Conservation (phyloP, 2,797 vertebrate species). For the Xyrichtys novacula region DNA sequence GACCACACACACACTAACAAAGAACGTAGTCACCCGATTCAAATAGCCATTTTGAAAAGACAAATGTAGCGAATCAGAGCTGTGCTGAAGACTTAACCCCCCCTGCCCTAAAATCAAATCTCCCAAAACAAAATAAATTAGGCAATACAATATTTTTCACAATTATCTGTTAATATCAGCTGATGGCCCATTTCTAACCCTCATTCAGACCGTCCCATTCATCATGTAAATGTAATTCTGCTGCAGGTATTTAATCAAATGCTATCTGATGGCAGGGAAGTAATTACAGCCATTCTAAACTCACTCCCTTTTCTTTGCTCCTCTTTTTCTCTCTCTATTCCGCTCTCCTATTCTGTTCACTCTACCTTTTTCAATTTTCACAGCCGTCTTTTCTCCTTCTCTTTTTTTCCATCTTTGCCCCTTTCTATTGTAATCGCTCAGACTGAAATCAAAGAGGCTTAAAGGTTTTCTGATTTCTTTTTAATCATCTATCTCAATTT, state of each 20-base stretch:
- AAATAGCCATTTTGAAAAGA: conserved; percentile 84
- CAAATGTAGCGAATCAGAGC: conserved; percentile 80
- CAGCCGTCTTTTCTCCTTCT: conserved; percentile 25
- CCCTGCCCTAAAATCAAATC: conserved; percentile 71
- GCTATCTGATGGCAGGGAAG: conserved; percentile 92
- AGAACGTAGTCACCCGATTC: conserved; percentile 62
- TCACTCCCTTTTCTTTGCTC: conserved; percentile 75
- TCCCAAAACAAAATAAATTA: conserved; percentile 89
- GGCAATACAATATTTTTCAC: conserved; percentile 86
- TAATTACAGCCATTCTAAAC: conserved; percentile 91
- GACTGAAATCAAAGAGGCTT: conserved; percentile 67
- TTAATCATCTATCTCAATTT: conserved; percentile 67
- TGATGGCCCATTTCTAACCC: conserved; percentile 89
- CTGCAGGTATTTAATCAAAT: conserved; percentile 95
- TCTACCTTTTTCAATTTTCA: conserved; percentile 55
- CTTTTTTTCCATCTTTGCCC: conserved; percentile 59
- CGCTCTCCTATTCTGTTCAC: conserved; percentile 41
- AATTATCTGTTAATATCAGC: conserved; percentile 90
- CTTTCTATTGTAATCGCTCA: conserved; percentile 68
- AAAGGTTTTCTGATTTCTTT: conserved; percentile 46
- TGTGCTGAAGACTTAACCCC: conserved; percentile 63
- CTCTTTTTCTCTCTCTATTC: conserved; percentile 43
- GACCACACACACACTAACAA: conserved; percentile 53
- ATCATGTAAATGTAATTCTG: conserved; percentile 96
- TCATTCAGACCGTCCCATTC: conserved; percentile 88